These are phyloP conservation scores for Lycaon pictus DNA, from an alignment of 2,113 vertebrate genomes.

Conservation along the genomic window DNA sequence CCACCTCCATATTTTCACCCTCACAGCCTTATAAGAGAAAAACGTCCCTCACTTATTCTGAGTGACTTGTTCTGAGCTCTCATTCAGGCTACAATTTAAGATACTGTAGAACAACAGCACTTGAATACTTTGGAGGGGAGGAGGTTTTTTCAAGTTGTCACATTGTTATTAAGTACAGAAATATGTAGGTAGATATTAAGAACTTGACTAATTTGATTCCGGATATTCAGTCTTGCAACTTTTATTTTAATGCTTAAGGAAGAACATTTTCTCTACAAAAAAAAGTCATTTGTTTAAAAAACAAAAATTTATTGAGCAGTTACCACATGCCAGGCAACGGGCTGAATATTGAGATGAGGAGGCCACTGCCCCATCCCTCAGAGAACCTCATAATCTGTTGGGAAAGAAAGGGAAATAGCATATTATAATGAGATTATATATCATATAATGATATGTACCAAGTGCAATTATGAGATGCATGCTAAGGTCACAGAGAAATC, in stretches of 20 bases:
- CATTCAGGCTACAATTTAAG: slow-evolving; percentile 41
- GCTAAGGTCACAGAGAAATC: neutral
- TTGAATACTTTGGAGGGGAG: neutral
- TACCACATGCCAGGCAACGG: neutral
- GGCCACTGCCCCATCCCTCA: neutral
- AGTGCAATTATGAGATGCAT: neutral
- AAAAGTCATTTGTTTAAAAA: slow-evolving; percentile 37
- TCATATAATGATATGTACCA: neutral
- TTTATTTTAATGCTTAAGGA: slow-evolving; percentile 54
- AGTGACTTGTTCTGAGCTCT: slow-evolving; percentile 19
- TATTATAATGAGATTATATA: slow-evolving; percentile 18
- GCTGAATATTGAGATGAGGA: neutral
- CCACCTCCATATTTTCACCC: slow-evolving; percentile 26
- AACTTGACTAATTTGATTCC: slow-evolving; percentile 47
- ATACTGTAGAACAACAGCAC: neutral
- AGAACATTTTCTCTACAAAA: slow-evolving; percentile 19
- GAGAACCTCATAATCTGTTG: neutral
- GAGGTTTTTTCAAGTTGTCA: neutral
- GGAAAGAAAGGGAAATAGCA: neutral
- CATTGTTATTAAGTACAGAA: slow-evolving; percentile 20
- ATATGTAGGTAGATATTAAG: slow-evolving; percentile 9
- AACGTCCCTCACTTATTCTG: neutral
- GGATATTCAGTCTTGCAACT: neutral
- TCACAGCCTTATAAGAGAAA: slow-evolving; percentile 9
- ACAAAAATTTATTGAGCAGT: neutral